Evolutionary conservation across 2,113 vertebrate genomes (phyloP), one percentile per base, ranked within the genome.

Genomic region (Pterocles orientalis): DNA sequence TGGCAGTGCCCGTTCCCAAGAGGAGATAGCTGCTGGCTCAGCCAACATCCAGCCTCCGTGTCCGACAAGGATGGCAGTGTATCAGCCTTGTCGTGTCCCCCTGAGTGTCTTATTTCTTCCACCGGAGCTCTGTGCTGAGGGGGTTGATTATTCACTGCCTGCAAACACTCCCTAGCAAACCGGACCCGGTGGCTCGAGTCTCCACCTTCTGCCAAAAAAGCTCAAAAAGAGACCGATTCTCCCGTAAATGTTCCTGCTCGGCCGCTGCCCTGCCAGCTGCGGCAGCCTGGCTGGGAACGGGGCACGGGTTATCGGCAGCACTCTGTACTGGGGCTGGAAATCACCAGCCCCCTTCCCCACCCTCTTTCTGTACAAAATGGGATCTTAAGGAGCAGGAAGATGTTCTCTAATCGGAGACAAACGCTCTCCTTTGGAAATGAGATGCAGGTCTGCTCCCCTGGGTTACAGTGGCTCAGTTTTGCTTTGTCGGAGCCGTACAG

Each of bases 101-200:
- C 54, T 2, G 9, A 19, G 69, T 12, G 10, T 23, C 80, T 86
- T 20, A 0, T 66, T 69, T 61, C 78, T 81, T 86, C 92, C 82
- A 57, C 34, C 58, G 45, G 60, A 36, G 64, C 72, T 64, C 68
- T 45, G 26, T 24, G 85, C 78, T 14, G 56, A 33, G 89, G 65
- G 85, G 31, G 48, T 57, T 72, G 94, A 54, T 94, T 85, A 56
- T 75, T 94, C 82, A 3, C 61, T 31, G 73, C 80, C 90, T 90
- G 48, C 82, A 62, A 53, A 76, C 57, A 1, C 71, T 83, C 75
- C 50, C 29, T 53, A 64, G 50, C 70, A 45, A 13, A 51, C 41
- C n/a, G 41, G 82, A 58, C 57, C 72, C 60, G 62, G 45, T 90
- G 60, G 41, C 26, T 87, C 0, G 0, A 72, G 50, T 62, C 80